Percentiles rank a stretch among this genome's conserved stretches.
These are phyloP conservation scores for Chaetodon trifasciatus DNA, from an alignment of 2,797 vertebrate species.

Conservation along the genomic window DNA sequence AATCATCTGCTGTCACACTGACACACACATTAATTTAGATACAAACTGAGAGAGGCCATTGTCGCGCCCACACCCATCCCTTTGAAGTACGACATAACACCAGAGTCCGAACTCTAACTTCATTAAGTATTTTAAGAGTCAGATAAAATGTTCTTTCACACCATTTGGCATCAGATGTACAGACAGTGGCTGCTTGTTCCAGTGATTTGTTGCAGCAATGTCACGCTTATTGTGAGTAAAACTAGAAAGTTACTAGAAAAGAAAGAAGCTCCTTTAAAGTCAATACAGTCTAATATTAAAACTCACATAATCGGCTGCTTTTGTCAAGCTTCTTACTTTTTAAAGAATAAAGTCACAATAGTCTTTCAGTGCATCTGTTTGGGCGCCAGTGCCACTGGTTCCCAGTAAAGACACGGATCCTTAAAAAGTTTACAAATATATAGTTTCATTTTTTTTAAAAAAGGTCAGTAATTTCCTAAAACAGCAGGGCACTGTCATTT, in stretches of 20 bases:
- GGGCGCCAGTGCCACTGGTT: neutral
- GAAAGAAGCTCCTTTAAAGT: neutral
- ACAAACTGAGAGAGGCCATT: neutral
- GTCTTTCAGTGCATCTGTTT: neutral
- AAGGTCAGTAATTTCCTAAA: neutral
- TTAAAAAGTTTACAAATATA: neutral
- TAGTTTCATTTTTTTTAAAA: neutral
- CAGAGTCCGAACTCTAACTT: neutral
- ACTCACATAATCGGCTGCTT: neutral
- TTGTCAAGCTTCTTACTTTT: neutral
- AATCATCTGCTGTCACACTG: constrained; percentile 50
- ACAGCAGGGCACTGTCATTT: neutral
- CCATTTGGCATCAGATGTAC: neutral
- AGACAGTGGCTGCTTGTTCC: neutral
- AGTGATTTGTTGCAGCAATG: constrained; percentile 1
- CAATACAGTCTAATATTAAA: neutral
- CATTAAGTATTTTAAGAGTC: neutral
- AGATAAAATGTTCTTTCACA: neutral
- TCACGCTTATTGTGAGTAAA: neutral
- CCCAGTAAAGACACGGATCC: neutral
- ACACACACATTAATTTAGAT: constrained; percentile 26
- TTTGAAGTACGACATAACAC: neutral
- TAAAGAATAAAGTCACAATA: neutral
- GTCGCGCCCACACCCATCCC: neutral
- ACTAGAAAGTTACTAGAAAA: neutral